Evolutionary conservation across 2,888 invertebrate genomes (phyloP).

Genomic region (Clostera curtula): DNA sequence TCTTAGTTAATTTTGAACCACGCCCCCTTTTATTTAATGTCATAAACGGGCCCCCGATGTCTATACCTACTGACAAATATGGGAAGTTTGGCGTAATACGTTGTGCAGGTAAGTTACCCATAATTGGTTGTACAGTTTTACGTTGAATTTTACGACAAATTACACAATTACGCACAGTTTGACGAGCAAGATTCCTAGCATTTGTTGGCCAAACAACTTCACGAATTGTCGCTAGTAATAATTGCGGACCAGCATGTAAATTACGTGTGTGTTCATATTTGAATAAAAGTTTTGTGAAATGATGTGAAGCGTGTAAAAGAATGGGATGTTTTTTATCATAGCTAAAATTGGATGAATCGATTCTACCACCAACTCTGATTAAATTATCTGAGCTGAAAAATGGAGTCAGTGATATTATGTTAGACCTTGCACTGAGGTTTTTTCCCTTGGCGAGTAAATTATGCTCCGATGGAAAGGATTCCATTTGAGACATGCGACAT

Average conservation of each 20-base stretch:
- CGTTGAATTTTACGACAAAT: too few relatives aligned
- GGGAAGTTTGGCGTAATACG: slow-evolving; percentile 8
- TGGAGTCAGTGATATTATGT: not conserved
- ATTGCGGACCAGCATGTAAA: slow-evolving; percentile 15
- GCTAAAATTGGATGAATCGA: not conserved
- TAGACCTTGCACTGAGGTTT: not conserved
- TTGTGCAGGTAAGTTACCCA: slow-evolving; percentile 17
- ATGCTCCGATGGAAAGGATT: slow-evolving; percentile 1
- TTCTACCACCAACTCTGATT: slow-evolving; percentile 5
- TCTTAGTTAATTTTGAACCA: not conserved
- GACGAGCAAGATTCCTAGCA: slow-evolving; percentile 7
- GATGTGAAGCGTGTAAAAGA: not conserved
- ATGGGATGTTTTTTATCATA: too few relatives aligned
- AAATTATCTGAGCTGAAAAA: slow-evolving; percentile 2
- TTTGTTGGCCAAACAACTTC: slow-evolving; percentile 12
- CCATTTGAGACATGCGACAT: slow-evolving; percentile 1
- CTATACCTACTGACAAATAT: slow-evolving; percentile 4
- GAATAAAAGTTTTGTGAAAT: slow-evolving; percentile 8
- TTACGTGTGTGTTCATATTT: slow-evolving; percentile 7
- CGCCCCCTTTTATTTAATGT: not conserved
- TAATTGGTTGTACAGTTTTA: slow-evolving; percentile 6
- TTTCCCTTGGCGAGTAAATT: slow-evolving; percentile 1
- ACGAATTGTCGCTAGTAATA: slow-evolving; percentile 9
- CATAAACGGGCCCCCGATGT: not conserved
- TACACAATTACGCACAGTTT: not conserved